phyloP scores from a whole-genome alignment of 2,113 vertebrate genomes.

The Etheostoma cragini region DNA sequence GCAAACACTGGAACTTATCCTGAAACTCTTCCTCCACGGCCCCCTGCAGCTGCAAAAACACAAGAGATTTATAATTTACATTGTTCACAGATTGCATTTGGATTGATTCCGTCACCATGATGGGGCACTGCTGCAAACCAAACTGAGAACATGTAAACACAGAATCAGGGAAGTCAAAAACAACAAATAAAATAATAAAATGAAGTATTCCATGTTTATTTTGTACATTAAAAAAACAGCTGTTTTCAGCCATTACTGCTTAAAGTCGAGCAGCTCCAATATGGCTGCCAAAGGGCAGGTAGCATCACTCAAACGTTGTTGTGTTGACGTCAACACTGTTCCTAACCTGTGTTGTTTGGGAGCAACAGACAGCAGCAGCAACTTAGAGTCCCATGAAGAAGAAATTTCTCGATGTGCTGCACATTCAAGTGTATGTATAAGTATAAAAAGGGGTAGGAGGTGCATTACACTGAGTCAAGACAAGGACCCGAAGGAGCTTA shows the following conservation, averaged over 20 bases:
- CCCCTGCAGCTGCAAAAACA: slow-evolving; percentile 87
- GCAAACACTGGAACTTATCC: slow-evolving; percentile 94
- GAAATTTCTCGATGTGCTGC: neutral
- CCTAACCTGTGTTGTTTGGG: slow-evolving; percentile 9
- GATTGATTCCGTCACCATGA: neutral
- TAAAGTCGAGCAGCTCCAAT: slow-evolving; percentile 16
- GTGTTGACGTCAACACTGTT: neutral
- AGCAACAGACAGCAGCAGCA: slow-evolving; percentile 9
- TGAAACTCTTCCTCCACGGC: slow-evolving; percentile 93
- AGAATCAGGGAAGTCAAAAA: slow-evolving; percentile 11
- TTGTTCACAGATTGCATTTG: neutral
- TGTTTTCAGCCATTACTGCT: slow-evolving; percentile 27
- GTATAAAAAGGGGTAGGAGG: neutral
- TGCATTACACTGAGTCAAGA: neutral
- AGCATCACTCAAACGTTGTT: slow-evolving; percentile 18
- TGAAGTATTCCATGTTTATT: neutral
- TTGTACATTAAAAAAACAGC: slow-evolving; percentile 33
- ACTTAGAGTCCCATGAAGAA: neutral
- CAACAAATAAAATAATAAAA: neutral
- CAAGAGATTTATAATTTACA: neutral
- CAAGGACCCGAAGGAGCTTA: neutral
- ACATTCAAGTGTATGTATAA: neutral
- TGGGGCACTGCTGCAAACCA: neutral
- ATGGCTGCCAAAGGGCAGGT: slow-evolving; percentile 36
- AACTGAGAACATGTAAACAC: neutral